These are phyloP conservation scores for Tonatia bakeri DNA, from an alignment of 2,113 vertebrate species.

Conservation along the genomic window DNA sequence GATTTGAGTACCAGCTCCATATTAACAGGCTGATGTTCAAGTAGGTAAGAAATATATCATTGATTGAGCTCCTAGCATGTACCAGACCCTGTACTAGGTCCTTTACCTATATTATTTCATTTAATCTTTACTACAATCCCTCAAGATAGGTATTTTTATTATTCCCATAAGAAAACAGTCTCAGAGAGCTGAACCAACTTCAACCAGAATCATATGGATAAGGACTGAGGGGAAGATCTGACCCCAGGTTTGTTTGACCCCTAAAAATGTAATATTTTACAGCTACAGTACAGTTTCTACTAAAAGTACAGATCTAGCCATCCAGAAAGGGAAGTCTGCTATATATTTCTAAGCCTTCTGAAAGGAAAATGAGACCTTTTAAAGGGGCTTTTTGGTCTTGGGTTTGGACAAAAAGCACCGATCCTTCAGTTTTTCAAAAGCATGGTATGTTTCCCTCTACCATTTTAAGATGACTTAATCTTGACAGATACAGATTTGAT, in stretches of 20 bases:
- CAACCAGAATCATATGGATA: not conserved
- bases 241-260: not conserved
- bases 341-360: not conserved
- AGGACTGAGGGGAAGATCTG: not conserved
- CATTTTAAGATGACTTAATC: not conserved
- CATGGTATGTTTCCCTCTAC: not conserved
- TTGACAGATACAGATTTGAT: not conserved
- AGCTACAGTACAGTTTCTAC: not conserved
- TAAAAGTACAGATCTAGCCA: not conserved
- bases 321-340: not conserved
- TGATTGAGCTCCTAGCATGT: not conserved
- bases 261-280: not conserved
- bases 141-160: not conserved
- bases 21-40: not conserved
- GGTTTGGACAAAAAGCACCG: not conserved
- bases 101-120: slow-evolving; percentile 1
- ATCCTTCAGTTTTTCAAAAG: not conserved
- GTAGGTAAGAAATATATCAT: not conserved
- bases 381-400: not conserved
- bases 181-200: not conserved
- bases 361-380: not conserved
- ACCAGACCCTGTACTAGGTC: not conserved
- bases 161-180: not conserved
- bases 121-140: not conserved
- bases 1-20: not conserved